These are phyloP conservation scores for Crotalus helleri DNA, from an alignment of 2,113 vertebrate species.

Conservation along the genomic window DNA sequence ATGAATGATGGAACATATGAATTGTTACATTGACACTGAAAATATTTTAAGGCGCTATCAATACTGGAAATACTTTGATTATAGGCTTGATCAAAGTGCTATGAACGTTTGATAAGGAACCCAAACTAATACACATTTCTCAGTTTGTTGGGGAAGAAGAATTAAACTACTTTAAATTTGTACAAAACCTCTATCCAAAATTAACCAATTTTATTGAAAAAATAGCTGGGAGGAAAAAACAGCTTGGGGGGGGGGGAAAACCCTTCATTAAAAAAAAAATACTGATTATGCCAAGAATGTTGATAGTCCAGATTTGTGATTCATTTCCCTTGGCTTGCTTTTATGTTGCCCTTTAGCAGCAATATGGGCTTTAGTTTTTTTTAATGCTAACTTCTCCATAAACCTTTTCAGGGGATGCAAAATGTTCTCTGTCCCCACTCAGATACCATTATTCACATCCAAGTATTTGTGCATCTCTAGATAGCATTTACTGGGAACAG, in stretches of 20 bases:
- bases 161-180: background rate
- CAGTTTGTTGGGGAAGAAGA: background rate
- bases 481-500: slow-evolving; percentile 50
- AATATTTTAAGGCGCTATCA: background rate
- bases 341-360: background rate
- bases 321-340: slow-evolving; percentile 26
- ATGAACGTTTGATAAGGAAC: background rate
- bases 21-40: background rate
- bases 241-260: background rate
- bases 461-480: slow-evolving; percentile 53
- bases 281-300: background rate
- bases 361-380: slow-evolving; percentile 34
- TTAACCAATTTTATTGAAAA: background rate
- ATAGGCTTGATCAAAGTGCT: background rate
- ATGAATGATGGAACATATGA: background rate
- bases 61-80: background rate
- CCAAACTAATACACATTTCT: background rate
- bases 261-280: background rate
- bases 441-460: slow-evolving; percentile 45
- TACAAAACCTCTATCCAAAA: background rate
- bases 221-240: background rate
- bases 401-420: slow-evolving; percentile 2
- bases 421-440: slow-evolving; percentile 34
- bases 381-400: slow-evolving; percentile 15
- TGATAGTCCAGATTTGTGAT: slow-evolving; percentile 17